Evolutionary conservation across 2,797 vertebrate species (phyloP), one percentile per base, ranked within the genome.

Genomic region (Mionectes olivaceus): DNA sequence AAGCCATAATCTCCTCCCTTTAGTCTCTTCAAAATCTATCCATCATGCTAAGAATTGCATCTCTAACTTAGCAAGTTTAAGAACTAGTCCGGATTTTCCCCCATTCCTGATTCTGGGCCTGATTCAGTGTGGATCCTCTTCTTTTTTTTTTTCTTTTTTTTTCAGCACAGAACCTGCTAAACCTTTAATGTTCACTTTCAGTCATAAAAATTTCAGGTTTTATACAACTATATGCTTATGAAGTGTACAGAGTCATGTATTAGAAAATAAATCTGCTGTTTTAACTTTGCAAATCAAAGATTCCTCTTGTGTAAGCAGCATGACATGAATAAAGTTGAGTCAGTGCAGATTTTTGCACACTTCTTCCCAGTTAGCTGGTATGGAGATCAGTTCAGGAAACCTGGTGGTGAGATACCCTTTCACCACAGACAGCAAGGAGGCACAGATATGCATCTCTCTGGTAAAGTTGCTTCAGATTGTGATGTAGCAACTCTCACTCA

Each of bases 401-500:
- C 27, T 70, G 19, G 3, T 73, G 19, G 3, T 6, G 16, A 81
- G 28, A 64, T 8, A 7, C 5, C 4, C 19, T 74, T 75, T 68
- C 18, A 56, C 21, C 17, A 17, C 9, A 57, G 19, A 9, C 2
- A 81, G 22, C n/a, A 37, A 44, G 52, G 27, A 83, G 16, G 15
- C 46, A 32, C 6, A 61, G 27, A 21, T 46, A 7, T 2, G 9
- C 4, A 10, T 68, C 69, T 86, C 30, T 68, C n/a, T 43, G 7
- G 10, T 50, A 33, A 44, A 59, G 65, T 60, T 60, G 10, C 13
- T 70, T 88, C 28, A 35, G 18, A 39, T 19, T 30, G 27, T 5
- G 7, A 27, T 19, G 13, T 53, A 6, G 27, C 56, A 19, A 27
- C 6, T 83, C 23, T 57, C 23, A 55, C 3, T 10, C 0, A 0